Evolutionary conservation across 2,888 invertebrate species (phyloP).

Genomic region (Leptarthrus brevirostris): DNA sequence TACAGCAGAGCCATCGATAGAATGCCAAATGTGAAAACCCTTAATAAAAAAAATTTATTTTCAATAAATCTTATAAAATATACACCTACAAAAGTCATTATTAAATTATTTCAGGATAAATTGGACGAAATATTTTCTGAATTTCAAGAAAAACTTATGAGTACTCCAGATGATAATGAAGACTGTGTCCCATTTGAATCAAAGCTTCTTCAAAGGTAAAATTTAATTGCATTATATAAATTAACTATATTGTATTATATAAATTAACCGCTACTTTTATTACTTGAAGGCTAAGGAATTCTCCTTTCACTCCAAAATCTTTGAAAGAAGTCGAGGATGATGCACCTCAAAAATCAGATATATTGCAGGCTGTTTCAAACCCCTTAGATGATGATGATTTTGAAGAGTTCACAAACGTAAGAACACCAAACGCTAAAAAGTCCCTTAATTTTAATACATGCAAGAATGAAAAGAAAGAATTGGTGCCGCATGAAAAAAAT

Average conservation of each 20-base stretch:
- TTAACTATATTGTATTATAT: too few relatives aligned
- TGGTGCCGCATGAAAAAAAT: too few relatives aligned
- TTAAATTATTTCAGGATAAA: slow-evolving; percentile 51
- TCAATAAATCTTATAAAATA: too few relatives aligned
- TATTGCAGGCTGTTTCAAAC: not conserved
- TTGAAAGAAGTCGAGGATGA: not conserved
- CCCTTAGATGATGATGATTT: slow-evolving; percentile 8
- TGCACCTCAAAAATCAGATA: not conserved
- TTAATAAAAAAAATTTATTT: too few relatives aligned
- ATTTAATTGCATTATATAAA: too few relatives aligned
- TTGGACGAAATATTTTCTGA: slow-evolving; percentile 49
- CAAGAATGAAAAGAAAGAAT: not conserved
- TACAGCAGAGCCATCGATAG: too few relatives aligned
- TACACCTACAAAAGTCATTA: too few relatives aligned
- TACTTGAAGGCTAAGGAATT: slow-evolving; percentile 50
- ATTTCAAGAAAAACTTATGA: slow-evolving; percentile 51
- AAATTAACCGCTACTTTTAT: too few relatives aligned
- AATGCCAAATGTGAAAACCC: too few relatives aligned
- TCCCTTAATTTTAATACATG: not conserved
- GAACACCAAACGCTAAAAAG: not conserved
- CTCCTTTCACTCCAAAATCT: slow-evolving; percentile 40
- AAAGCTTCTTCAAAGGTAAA: slow-evolving; percentile 50
- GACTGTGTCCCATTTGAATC: slow-evolving; percentile 46
- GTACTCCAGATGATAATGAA: slow-evolving; percentile 48
- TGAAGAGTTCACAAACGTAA: not conserved